Base-by-base conservation (phyloP, 2,113 vertebrate species). In the Macheiramphus alcinus region DNA sequence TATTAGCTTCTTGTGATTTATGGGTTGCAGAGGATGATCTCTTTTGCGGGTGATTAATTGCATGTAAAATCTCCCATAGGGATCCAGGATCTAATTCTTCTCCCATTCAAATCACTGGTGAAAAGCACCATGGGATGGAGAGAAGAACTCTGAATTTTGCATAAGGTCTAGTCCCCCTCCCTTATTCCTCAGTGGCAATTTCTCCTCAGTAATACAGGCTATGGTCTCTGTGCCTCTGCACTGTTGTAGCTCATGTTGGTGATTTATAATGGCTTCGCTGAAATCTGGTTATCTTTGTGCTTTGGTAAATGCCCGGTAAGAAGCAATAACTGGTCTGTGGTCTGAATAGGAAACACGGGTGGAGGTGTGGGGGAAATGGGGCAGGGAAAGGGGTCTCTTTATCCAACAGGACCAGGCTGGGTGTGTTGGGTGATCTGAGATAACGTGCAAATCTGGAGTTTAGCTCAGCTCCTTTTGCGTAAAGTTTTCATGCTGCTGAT, bases 291-390 rank as follows among this genome's bases (percentile, higher is more conserved):
- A 4, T 38, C 21, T 53, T 47, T 48, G 43, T 52, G n/a, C 61
- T 70, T 36, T n/a, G 38, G 6, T 31, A 50, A 62, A 16, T 53
- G 25, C 45, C 50, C 43, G 59, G 20, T 22, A 38, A 75, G 47
- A 86, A 58, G n/a, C 18, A 61, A 6, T 20, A 71, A 36, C 32
- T 34, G 19, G 6, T 12, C 13, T 20, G 20, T 3, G 5, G 6
- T 22, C 56, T 79, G 40, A 73, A 29, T 4, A 66, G 16, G 32
- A 45, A 68, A 67, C 15, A 18, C 0, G 0, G 13, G 8, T 40
- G 20, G 6, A 23, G 1, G 1, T 22, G 13, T 72, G 16, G 13
- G 45, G 11, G 8, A 68, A 91, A 47, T 0, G 0, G 12, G 27
- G 32, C 50, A 79, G 80, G 27, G 32, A 62, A 56, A 75, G 27